phyloP scores from a whole-genome alignment of 2,797 vertebrate genomes.

The Vireo griseus region DNA sequence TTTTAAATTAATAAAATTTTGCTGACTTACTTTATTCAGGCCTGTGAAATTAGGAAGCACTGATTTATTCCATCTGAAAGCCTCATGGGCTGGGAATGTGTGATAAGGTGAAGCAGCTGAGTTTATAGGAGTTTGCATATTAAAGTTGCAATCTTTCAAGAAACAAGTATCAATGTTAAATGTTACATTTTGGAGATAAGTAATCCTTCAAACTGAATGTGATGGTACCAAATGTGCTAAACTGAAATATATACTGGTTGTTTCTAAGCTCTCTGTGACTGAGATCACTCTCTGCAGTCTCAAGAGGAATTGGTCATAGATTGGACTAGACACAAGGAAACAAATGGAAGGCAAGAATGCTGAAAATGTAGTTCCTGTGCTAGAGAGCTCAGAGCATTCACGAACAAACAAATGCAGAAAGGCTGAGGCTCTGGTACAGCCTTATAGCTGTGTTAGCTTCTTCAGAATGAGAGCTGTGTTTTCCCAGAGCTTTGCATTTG shows the following conservation, averaged over 20 bases:
- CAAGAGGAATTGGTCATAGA: not conserved
- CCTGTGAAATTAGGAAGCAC: not conserved
- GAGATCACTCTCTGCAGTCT: not conserved
- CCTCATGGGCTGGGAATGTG: not conserved
- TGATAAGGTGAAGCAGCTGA: not conserved
- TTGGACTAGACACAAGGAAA: not conserved
- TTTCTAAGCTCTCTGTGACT: not conserved
- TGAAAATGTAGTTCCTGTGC: not conserved
- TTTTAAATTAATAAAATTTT: not conserved
- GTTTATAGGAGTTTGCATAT: not conserved
- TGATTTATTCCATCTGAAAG: not conserved
- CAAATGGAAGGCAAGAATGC: not conserved
- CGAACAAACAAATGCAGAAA: not conserved
- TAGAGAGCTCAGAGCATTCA: not conserved
- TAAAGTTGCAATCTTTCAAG: not conserved
- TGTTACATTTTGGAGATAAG: not conserved
- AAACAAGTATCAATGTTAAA: not conserved
- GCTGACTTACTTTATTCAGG: not conserved
- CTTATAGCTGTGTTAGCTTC: not conserved
- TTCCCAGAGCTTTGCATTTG: not conserved
- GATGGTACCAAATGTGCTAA: not conserved
- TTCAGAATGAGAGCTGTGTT: not conserved
- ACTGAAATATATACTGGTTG: not conserved
- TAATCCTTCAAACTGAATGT: not conserved
- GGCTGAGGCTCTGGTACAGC: not conserved